Conservation (phyloP, 1,140 invertebrate genomes). For the Mesaphorura yosii region DNA sequence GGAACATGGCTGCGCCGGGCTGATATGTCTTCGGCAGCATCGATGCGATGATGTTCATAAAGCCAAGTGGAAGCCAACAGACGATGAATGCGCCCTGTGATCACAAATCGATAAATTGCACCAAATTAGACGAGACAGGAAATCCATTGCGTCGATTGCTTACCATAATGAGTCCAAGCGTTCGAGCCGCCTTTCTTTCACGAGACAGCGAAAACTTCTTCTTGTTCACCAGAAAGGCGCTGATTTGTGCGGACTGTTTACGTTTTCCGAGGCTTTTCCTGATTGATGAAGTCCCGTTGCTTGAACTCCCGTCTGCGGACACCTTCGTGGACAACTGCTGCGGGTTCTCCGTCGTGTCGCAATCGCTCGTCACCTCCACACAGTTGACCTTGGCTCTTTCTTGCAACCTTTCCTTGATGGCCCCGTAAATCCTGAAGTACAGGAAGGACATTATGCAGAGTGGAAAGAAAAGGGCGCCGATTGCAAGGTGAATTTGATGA, state of each 20-base stretch:
- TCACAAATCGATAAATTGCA: conserved; percentile 32
- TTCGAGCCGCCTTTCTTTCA: conserved; percentile 83
- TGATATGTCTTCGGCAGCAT: conserved; percentile 66
- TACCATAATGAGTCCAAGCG: conserved; percentile 81
- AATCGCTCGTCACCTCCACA: conserved; percentile 8
- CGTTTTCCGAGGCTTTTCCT: neutral
- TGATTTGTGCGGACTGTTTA: conserved; percentile 35
- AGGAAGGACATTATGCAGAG: conserved; percentile 16
- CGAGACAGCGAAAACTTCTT: conserved; percentile 84
- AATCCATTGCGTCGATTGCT: too few relatives aligned
- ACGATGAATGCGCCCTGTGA: conserved; percentile 78
- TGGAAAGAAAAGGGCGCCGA: conserved; percentile 25
- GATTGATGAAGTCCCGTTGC: neutral
- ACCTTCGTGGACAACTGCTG: neutral
- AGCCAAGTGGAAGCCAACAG: conserved; percentile 84
- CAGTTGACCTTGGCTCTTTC: conserved; percentile 13
- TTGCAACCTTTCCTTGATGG: conserved; percentile 10
- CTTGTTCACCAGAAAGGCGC: conserved; percentile 82
- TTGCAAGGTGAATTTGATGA: conserved; percentile 15
- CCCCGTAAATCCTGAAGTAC: conserved; percentile 21
- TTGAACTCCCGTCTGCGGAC: neutral
- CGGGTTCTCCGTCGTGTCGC: neutral
- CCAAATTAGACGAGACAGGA: conserved; percentile 9
- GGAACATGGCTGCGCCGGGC: conserved; percentile 77
- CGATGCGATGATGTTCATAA: conserved; percentile 85